Evolutionary conservation across 2,888 invertebrate genomes (phyloP).

Genomic region (Pedicia rivosa): DNA sequence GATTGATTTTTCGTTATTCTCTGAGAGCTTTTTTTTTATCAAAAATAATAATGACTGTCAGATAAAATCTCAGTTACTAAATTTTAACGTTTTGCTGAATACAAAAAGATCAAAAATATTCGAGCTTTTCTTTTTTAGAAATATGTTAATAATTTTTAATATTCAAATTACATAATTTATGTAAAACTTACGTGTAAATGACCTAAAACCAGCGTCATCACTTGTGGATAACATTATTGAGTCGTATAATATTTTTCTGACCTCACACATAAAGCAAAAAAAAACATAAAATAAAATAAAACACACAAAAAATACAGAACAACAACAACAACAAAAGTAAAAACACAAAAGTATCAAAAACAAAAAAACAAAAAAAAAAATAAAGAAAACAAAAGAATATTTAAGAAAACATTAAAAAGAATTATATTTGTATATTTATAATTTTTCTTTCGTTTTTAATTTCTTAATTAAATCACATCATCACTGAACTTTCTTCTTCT

Average conservation of each 20-base stretch:
- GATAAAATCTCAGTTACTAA: no score
- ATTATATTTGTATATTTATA: background rate
- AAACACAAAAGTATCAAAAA: no score
- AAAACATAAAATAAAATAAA: background rate
- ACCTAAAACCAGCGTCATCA: slow-evolving; percentile 33
- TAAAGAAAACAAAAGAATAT: background rate
- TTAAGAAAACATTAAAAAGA: background rate
- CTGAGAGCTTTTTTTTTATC: no score
- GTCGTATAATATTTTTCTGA: no score
- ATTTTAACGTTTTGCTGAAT: no score
- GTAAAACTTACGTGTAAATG: slow-evolving; percentile 29
- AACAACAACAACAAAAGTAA: background rate
- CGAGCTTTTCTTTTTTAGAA: no score
- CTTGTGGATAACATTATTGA: slow-evolving; percentile 28
- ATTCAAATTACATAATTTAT: background rate
- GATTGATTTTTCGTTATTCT: no score
- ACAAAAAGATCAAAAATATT: no score
- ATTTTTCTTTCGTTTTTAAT: background rate
- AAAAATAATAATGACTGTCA: no score
- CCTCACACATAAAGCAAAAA: background rate
- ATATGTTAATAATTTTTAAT: no score
- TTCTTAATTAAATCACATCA: no score
- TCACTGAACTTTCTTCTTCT: no score
- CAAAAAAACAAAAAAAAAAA: background rate
- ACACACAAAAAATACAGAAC: background rate